Conservation (phyloP, 2,888 invertebrate genomes). For the Mycalesis mineus region DNA sequence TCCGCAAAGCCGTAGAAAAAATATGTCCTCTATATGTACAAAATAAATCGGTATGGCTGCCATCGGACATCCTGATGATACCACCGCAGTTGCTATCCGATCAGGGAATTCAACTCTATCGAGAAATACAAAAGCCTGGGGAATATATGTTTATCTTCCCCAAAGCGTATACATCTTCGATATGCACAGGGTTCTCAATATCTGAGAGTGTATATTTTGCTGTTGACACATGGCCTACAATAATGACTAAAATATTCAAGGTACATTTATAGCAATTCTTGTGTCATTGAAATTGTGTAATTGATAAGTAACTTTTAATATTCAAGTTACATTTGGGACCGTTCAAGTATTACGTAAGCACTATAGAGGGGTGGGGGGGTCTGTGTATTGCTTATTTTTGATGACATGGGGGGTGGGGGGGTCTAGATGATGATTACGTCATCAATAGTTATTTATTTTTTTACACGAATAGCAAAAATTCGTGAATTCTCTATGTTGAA, state of each 20-base stretch:
- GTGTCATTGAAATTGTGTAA: too few species aligned
- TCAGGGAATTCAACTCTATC: slow-evolving; percentile 86
- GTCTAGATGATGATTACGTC: too few species aligned
- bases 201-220: slow-evolving; percentile 97
- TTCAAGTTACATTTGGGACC: too few species aligned
- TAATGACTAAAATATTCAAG: slow-evolving; percentile 84
- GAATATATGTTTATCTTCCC: slow-evolving; percentile 95
- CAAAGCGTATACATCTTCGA: slow-evolving; percentile 88
- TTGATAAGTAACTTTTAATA: too few species aligned
- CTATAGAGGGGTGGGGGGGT: too few species aligned
- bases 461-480: too few species aligned
- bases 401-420: too few species aligned
- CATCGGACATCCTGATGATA: slow-evolving; percentile 95
- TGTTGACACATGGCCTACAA: slow-evolving; percentile 85
- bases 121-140: slow-evolving; percentile 89
- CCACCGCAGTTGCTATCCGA: slow-evolving; percentile 87
- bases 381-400: too few species aligned
- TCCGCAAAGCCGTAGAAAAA: slow-evolving; percentile 85
- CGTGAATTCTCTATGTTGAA: too few species aligned
- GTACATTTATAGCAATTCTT: slow-evolving; percentile 49
- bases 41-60: slow-evolving; percentile 91
- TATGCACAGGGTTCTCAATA: slow-evolving; percentile 92
- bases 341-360: too few species aligned
- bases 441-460: too few species aligned
- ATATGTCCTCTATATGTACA: slow-evolving; percentile 89